phyloP scores from a whole-genome alignment of 2,113 vertebrate genomes.

The Ammodytes dubius region DNA sequence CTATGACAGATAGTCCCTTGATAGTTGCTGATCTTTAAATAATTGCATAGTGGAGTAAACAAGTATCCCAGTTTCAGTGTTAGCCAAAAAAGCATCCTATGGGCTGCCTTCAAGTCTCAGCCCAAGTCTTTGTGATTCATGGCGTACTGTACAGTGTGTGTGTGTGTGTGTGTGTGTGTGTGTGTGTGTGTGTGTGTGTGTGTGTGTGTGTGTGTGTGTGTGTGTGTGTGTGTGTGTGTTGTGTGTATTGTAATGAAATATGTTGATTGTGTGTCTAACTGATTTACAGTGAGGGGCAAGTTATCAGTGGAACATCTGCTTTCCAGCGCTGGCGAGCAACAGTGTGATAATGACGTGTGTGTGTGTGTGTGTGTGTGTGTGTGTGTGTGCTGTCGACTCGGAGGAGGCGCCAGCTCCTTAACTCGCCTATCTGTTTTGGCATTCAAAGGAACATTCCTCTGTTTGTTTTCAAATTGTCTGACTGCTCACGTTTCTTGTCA shows the following conservation, averaged over 20 bases:
- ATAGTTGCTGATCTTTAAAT: not conserved
- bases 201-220: conserved; percentile 3
- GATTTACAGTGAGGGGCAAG: conserved; percentile 24
- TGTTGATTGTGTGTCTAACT: not conserved
- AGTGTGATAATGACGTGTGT: conserved; percentile 12
- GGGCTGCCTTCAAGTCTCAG: not conserved
- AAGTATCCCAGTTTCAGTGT: conserved; percentile 14
- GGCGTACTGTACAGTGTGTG: not conserved
- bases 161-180: conserved; percentile 7
- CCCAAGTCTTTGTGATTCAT: conserved; percentile 30
- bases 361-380: not conserved
- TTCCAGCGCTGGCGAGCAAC: conserved; percentile 5
- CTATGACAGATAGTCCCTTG: not conserved
- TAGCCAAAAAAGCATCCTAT: conserved; percentile 1
- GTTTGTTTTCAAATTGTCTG: not conserved
- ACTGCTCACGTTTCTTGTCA: not conserved
- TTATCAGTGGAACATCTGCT: conserved; percentile 50
- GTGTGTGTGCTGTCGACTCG: not conserved
- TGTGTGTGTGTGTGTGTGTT: conserved; percentile 12
- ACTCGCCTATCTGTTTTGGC: not conserved
- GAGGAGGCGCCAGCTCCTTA: conserved; percentile 1
- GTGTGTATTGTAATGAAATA: conserved; percentile 24
- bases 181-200: conserved; percentile 22
- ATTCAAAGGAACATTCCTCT: not conserved
- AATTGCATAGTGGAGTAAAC: conserved; percentile 2